These are phyloP conservation scores for Malaclemys terrapin DNA, from an alignment of 2,113 vertebrate genomes.

Conservation along the genomic window DNA sequence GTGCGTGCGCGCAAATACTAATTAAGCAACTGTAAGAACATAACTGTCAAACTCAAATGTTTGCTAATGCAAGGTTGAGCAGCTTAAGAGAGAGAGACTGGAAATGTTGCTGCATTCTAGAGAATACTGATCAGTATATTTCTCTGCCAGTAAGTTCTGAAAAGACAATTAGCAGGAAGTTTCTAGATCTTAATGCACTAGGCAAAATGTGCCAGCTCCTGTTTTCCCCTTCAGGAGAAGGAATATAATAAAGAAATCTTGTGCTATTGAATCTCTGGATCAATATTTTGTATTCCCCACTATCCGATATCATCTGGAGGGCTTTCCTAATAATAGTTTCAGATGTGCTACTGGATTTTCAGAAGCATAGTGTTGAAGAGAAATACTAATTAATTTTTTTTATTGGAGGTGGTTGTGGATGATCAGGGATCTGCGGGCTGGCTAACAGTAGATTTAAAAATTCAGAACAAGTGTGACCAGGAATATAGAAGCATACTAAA, in stretches of 20 bases:
- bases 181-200: neutral
- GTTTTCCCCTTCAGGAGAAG: neutral
- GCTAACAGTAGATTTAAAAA: neutral
- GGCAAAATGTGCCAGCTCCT: neutral
- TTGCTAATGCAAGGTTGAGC: neutral
- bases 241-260: neutral
- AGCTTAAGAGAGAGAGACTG: neutral
- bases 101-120: neutral
- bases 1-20: neutral
- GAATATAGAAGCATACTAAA: neutral
- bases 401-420: neutral
- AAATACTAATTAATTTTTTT: neutral
- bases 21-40: neutral
- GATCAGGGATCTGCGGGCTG: neutral
- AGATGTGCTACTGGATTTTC: neutral
- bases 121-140: neutral
- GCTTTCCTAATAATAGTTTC: neutral
- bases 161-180: neutral
- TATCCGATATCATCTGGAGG: neutral
- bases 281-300: neutral
- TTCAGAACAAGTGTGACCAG: neutral
- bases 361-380: neutral
- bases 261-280: conserved; percentile 4
- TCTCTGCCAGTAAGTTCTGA: neutral
- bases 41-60: neutral